These are phyloP conservation scores for Gracilinanus agilis DNA, from an alignment of 2,113 vertebrate species.

Conservation along the genomic window DNA sequence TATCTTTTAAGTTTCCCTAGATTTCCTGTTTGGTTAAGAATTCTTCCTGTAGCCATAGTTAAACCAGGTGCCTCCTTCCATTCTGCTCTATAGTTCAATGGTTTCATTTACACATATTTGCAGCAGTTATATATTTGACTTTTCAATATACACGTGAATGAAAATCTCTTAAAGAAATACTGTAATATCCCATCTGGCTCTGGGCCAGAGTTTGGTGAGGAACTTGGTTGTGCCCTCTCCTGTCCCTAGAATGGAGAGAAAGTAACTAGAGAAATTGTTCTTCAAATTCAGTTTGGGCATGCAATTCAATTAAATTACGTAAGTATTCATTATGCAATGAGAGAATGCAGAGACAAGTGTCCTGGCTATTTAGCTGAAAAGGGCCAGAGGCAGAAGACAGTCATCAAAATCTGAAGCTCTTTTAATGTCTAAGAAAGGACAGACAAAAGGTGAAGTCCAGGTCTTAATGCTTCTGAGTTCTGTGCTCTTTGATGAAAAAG, in stretches of 20 bases:
- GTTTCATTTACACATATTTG: not conserved
- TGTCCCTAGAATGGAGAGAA: not conserved
- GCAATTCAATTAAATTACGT: not conserved
- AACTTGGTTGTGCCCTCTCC: not conserved
- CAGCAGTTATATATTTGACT: not conserved
- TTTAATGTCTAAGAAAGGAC: not conserved
- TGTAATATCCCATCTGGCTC: not conserved
- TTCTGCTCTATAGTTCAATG: not conserved
- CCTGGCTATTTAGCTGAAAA: not conserved
- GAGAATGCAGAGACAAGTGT: not conserved
- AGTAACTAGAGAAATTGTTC: not conserved
- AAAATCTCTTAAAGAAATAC: not conserved
- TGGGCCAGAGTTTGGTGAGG: not conserved
- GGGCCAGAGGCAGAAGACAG: not conserved
- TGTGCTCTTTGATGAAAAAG: not conserved
- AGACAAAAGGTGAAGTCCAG: not conserved
- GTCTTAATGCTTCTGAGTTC: not conserved
- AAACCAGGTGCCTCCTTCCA: not conserved
- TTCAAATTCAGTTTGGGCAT: not conserved
- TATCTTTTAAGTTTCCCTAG: not conserved
- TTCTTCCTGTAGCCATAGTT: not conserved
- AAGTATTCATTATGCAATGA: constrained; percentile 2
- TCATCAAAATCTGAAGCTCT: not conserved
- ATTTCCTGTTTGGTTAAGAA: not conserved
- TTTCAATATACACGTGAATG: not conserved